A percentile compares a stretch with the other conserved stretches of the same genome.
phyloP scores from a whole-genome alignment of 2,113 vertebrate species.

The Cinclus mexicanus region DNA sequence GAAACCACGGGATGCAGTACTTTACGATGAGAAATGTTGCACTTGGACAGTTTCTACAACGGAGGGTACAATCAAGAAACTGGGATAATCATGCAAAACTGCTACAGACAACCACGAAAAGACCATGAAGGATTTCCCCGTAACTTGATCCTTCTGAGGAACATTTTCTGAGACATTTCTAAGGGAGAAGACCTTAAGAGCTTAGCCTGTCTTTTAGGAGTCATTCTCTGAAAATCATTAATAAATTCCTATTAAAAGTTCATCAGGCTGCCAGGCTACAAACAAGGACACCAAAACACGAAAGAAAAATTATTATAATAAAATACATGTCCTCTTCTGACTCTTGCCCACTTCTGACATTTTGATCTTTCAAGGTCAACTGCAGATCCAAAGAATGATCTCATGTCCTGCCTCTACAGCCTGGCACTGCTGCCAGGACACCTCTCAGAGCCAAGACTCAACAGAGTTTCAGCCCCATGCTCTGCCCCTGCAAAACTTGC shows the following conservation, averaged over 20 bases:
- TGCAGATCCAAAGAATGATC: slow-evolving; percentile 6
- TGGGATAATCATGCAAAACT: neutral
- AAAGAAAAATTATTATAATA: neutral
- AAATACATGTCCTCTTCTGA: neutral
- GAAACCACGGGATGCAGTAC: neutral
- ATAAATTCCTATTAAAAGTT: neutral
- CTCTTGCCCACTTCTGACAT: neutral
- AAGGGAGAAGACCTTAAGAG: neutral
- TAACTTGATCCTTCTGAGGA: neutral
- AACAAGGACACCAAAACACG: neutral
- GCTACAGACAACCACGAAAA: neutral
- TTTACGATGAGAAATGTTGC: neutral
- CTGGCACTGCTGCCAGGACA: neutral
- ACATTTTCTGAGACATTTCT: neutral
- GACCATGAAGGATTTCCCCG: neutral
- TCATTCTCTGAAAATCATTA: neutral
- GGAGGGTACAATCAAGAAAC: neutral
- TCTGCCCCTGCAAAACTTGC: neutral
- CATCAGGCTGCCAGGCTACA: neutral
- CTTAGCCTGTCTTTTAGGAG: neutral
- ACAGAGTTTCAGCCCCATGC: neutral
- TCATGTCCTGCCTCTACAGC: neutral
- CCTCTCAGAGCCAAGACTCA: neutral
- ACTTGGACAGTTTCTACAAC: neutral
- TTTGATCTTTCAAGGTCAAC: neutral